Base-by-base conservation (phyloP, 1,140 invertebrate species). In the Plectus sambesii region DNA sequence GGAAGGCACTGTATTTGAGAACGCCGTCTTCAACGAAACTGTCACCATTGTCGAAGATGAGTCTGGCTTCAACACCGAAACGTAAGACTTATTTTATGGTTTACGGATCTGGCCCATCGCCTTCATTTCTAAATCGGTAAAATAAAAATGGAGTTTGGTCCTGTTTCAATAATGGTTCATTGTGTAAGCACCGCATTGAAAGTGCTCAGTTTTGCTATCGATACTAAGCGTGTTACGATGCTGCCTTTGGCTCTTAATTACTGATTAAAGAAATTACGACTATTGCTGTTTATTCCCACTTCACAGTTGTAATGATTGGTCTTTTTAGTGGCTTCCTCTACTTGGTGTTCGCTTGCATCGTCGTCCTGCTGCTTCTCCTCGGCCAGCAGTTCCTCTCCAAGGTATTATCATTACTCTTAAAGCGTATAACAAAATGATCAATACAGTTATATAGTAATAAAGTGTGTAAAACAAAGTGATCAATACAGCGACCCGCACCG, bases 11-110 rank as follows among this genome's bases (percentile, higher is more conserved):
- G 71, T 75, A 39, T 88, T 77, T 69, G 76, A 80, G 62, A 88
- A 90, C 73, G 84, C 90, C 51, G 87, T 98, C 0, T 99, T 88
- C 77, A 99, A 99, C 72, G 87, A 96, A 73, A 98, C 93, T n/a
- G 78, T 99, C 4, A 85, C 86, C 70, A 86, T 98, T 55, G 79
- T 90, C 26, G 93, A 98, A 74, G 76, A 94, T 36, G 90, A 94
- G 58, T 89, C 94, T 72, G 89, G 89, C 51, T 76, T 98, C 12
- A 90, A 97, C 73, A 87, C 88, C 33, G 93, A 99, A 79, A 97
- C 90, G 23, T 85, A 63, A 62, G 71, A 61, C 30, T 19, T n/a
- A 33, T 5, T 39, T 49, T 53, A 49, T 25, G 43, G 19, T 12
- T 23, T n/a, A n/a, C n/a, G n/a, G n/a, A n/a, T n/a, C n/a, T n/a